Base-by-base conservation (phyloP, 2,113 vertebrate genomes). In the Psilopsiagon aurifrons region DNA sequence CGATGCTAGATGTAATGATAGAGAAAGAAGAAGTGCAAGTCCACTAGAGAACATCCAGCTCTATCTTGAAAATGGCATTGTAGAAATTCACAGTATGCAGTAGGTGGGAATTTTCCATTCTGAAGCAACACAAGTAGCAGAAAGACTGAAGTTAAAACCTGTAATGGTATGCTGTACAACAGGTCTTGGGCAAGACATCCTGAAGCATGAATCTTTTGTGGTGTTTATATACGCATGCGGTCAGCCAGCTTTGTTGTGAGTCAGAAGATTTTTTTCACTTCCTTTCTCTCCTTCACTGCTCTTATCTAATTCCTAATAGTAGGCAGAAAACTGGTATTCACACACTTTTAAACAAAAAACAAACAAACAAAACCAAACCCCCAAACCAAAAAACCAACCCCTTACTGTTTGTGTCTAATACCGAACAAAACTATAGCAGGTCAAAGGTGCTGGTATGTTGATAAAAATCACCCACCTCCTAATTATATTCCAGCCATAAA, bases 1-100 rank as follows among this genome's bases (percentile, higher is more conserved):
- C 0, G 0, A 28, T 62, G 14, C 27, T 59, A 69, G 31, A 75
- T 52, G 9, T 9, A 68, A 41, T 17, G 44, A 33, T 2, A 70
- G 23, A 64, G 27, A 10, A 66, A 79, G 57, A 76, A 44, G 35
- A 83, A 81, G 52, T 28, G 1, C 11, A n/a, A 46, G 7, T 74
- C 25, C 29, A 31, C 6, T 41, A 74, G 27, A 73, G 13, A 83
- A 44, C 6, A 15, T 20, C 62, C 62, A 62, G 4, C 1, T 57
- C 2, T 60, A 29, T 47, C 23, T 70, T 81, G 54, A 69, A 85
- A 44, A 55, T 41, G 9, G 4, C 57, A n/a, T 8, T 55, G 14
- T 4, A 44, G 37, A 46, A 64, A 75, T 75, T 71, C 55, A 43
- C 18, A 52, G 5, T 22, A 17, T 35, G 24, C 7, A 24, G 4